These are phyloP conservation scores for Eristalis tenax DNA, from an alignment of 2,888 invertebrate species.

Conservation along the genomic window DNA sequence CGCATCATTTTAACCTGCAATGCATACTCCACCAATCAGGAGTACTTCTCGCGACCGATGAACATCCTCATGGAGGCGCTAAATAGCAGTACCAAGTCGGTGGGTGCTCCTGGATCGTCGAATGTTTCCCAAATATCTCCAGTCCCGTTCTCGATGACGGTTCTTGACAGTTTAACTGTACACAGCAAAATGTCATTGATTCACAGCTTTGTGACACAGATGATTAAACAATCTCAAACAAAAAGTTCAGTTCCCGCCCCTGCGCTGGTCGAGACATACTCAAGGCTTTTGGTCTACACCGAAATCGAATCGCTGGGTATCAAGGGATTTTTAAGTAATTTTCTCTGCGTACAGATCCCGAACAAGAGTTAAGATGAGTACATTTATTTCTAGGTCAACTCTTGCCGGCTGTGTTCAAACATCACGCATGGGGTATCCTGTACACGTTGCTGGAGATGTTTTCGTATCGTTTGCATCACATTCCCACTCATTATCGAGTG, in stretches of 20 bases:
- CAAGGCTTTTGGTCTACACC: constrained; percentile 94
- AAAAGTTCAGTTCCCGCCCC: constrained; percentile 93
- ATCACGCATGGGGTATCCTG: constrained; percentile 97
- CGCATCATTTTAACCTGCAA: constrained; percentile 96
- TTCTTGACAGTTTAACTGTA: constrained; percentile 95
- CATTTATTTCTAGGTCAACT: constrained; percentile 86
- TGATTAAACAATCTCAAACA: constrained; percentile 93
- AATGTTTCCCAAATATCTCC: constrained; percentile 86
- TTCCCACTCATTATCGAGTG: constrained; percentile 96
- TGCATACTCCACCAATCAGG: constrained; percentile 96
- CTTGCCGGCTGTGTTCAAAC: constrained; percentile 94
- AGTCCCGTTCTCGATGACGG: constrained; percentile 94
- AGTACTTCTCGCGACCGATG: constrained; percentile 95
- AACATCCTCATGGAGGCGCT: constrained; percentile 94
- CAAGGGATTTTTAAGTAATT: constrained; percentile 94
- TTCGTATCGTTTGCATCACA: constrained; percentile 97
- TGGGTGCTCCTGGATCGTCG: constrained; percentile 81
- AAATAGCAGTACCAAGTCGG: constrained; percentile 86
- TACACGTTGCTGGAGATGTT: constrained; percentile 98
- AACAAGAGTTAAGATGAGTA: background rate
- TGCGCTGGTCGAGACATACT: constrained; percentile 96
- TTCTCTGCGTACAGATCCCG: background rate
- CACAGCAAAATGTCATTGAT: constrained; percentile 97
- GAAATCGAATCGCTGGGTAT: constrained; percentile 98
- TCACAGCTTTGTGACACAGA: constrained; percentile 91